These are phyloP conservation scores for Nephotettix cincticeps DNA, from an alignment of 1,140 invertebrate genomes.

Conservation along the genomic window DNA sequence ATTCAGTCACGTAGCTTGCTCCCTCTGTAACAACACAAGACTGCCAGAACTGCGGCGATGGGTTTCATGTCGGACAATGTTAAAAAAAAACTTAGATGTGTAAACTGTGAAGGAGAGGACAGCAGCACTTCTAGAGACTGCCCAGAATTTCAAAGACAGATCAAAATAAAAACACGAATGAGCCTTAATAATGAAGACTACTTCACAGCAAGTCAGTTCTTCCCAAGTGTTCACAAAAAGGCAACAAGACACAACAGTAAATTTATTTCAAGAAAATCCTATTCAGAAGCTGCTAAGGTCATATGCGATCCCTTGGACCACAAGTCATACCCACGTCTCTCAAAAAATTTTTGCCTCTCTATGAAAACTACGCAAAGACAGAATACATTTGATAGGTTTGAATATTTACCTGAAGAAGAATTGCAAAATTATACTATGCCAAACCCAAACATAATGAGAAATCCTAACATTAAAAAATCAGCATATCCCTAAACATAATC, in stretches of 20 bases:
- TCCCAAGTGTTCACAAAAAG: not conserved
- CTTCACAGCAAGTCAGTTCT: not conserved
- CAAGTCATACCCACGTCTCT: not conserved
- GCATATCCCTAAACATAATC: no score
- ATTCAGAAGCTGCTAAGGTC: not conserved
- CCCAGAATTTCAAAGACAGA: not conserved
- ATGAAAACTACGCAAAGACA: not conserved
- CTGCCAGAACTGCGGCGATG: not conserved
- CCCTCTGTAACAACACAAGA: not conserved
- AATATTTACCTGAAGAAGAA: no score
- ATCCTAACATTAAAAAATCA: no score
- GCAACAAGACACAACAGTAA: not conserved
- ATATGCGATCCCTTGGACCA: not conserved
- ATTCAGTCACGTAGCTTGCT: not conserved
- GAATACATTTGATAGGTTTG: no score
- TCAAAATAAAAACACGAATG: not conserved
- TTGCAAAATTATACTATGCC: no score
- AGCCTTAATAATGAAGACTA: not conserved
- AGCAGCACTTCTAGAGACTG: not conserved
- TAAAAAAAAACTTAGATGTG: not conserved
- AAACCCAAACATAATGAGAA: no score
- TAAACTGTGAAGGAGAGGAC: not conserved
- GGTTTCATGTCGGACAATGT: not conserved
- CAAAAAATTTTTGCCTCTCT: not conserved
- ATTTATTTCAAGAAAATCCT: no score